phyloP scores from a whole-genome alignment of 1,140 invertebrate species.

The Berghia stephanieae region DNA sequence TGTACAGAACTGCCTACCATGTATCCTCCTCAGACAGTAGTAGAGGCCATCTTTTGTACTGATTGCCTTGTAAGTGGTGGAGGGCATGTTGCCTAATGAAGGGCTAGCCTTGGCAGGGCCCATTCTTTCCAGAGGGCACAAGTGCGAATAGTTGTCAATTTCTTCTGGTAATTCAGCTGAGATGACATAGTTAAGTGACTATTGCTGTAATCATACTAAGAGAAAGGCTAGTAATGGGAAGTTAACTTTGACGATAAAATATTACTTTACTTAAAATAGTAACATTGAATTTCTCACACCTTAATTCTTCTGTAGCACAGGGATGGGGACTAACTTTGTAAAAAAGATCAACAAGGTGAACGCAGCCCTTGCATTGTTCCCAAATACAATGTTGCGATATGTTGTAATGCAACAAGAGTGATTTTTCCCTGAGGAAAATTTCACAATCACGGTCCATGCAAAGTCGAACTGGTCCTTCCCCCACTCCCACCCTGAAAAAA shows the following conservation, averaged over 20 bases:
- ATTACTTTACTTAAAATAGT: neutral
- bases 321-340: neutral
- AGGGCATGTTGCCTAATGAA: slow-evolving; percentile 78
- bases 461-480: too few relatives aligned
- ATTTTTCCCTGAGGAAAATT: too few relatives aligned
- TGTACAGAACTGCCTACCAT: too few relatives aligned
- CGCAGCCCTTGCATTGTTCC: too few relatives aligned
- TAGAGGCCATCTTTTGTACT: slow-evolving; percentile 86
- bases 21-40: slow-evolving; percentile 88
- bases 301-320: neutral
- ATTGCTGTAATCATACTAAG: neutral
- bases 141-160: slow-evolving; percentile 89
- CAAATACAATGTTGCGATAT: too few relatives aligned
- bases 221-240: neutral
- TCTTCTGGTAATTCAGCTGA: slow-evolving; percentile 79
- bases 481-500: too few relatives aligned
- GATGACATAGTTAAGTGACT: neutral
- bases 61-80: slow-evolving; percentile 90
- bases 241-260: neutral
- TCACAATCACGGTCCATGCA: too few relatives aligned
- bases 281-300: neutral
- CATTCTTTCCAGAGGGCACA: slow-evolving; percentile 83
- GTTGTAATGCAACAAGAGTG: too few relatives aligned
- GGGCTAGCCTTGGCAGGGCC: slow-evolving; percentile 70
- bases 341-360: too few relatives aligned